Evolutionary conservation across 2,113 vertebrate species (phyloP), one percentile per base, ranked within the genome.

Genomic region (Petromus typicus): DNA sequence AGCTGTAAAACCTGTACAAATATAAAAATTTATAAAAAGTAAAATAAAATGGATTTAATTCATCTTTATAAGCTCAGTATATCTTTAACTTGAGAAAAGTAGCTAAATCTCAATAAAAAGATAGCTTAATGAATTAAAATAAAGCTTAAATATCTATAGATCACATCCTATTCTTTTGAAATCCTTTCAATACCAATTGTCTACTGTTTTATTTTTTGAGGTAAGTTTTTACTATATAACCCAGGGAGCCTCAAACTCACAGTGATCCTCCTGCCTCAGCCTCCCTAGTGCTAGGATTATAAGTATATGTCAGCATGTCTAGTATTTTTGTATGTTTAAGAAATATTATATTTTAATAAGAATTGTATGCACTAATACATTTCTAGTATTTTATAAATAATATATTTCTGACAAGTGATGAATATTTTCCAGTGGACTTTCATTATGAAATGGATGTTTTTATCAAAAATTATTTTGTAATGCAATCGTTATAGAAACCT

Each of bases 1-100:
- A 82, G 98, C 67, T 54, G 99, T 97, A 97, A 99, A 99, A 96
- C 99, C 99, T 99, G 87, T 40, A 97, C 85, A 80, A 27, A 91
- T 51, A 93, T 89, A 2, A 97, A 95, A 83, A 90, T 81, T 80
- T 82, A 89, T 66, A 94, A 98, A 95, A 97, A 81, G 93, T 67
- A 98, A 67, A 96, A 95, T 85, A 83, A 25, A 86, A 82, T 83
- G 5, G 18, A 85, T 73, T 96, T 80, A 92, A 73, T 82, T 95
- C 34, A 86, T 85, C 75, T 92, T 90, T 71, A 80, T 79, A 94
- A 30, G 5, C 13, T 92, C 48, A 92, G 22, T 82, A 90, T 86
- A 96, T 57, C 1, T 20, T 51, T 95, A 92, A 59, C 61, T 66
- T 78, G 59, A 95, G 66, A 91, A 94, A 30, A 86, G 0, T 57